phyloP scores from a whole-genome alignment of 1,140 invertebrate genomes.

The Pseudoatta argentina region DNA sequence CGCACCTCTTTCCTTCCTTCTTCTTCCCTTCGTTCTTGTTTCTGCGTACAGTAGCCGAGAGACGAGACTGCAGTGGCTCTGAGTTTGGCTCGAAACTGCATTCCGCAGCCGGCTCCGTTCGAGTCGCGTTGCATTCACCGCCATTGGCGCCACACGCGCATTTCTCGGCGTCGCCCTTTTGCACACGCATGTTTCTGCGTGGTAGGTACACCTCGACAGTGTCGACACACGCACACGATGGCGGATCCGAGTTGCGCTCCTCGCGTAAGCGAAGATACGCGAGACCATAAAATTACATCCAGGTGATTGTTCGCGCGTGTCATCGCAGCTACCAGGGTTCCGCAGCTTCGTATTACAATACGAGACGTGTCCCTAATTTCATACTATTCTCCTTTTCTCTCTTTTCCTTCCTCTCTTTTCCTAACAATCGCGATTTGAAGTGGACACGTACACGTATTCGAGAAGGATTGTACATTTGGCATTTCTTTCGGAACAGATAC shows the following conservation, averaged over 20 bases:
- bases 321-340: background rate
- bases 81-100: slow-evolving; percentile 73
- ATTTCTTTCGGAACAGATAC: background rate
- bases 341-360: background rate
- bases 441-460: too few relatives aligned
- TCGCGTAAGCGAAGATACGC: slow-evolving; percentile 13
- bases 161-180: slow-evolving; percentile 64
- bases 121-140: slow-evolving; percentile 51
- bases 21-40: slow-evolving; percentile 39
- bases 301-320: slow-evolving; percentile 23
- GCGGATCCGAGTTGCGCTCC: background rate
- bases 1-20: background rate
- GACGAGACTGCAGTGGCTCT: slow-evolving; percentile 34
- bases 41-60: slow-evolving; percentile 61
- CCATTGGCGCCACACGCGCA: slow-evolving; percentile 72
- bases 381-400: background rate
- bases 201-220: background rate
- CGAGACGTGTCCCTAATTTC: background rate
- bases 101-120: slow-evolving; percentile 67
- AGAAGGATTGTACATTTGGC: background rate
- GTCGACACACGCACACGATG: background rate
- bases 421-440: background rate
- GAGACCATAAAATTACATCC: slow-evolving; percentile 28
- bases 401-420: too few relatives aligned
- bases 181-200: slow-evolving; percentile 17